A percentile compares a stretch with the other conserved stretches of the same genome.
phyloP scores from a whole-genome alignment of 2,888 invertebrate genomes.

The Thereva unica region DNA sequence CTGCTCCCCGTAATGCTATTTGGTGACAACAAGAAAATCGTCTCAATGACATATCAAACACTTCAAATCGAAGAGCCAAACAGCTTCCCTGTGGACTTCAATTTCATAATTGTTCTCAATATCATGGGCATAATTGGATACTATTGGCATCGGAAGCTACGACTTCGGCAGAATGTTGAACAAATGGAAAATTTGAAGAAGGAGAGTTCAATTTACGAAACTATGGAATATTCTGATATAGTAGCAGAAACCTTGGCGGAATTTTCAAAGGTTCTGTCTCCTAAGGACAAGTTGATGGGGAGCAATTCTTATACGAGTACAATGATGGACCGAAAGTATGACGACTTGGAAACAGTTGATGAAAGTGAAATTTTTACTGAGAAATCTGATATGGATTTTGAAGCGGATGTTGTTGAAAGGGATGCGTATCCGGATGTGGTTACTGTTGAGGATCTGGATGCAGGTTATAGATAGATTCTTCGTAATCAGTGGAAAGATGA shows the following conservation, averaged over 20 bases:
- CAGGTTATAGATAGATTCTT: too few species aligned
- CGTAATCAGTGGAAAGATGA: too few species aligned
- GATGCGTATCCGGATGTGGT: too few species aligned
- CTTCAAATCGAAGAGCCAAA: neutral
- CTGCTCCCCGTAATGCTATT: conserved; percentile 11
- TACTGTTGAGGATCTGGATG: too few species aligned
- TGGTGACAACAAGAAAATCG: conserved; percentile 12
- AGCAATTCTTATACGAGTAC: too few species aligned
- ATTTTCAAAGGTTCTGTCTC: too few species aligned
- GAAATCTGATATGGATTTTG: too few species aligned
- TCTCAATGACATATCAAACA: conserved; percentile 1
- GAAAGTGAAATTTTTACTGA: too few species aligned
- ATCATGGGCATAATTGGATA: neutral
- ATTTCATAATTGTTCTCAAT: conserved; percentile 4
- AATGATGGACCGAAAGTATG: too few species aligned
- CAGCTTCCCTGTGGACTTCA: neutral
- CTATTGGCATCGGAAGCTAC: neutral
- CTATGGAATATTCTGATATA: conserved; percentile 1
- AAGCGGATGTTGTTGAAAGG: too few species aligned
- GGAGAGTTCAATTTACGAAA: neutral
- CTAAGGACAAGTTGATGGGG: too few species aligned
- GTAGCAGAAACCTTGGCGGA: neutral
- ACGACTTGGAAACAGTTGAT: too few species aligned
- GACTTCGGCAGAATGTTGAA: neutral
- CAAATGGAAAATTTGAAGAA: conserved; percentile 6